phyloP scores from a whole-genome alignment of 2,888 invertebrate genomes.

The Philaethria dido region DNA sequence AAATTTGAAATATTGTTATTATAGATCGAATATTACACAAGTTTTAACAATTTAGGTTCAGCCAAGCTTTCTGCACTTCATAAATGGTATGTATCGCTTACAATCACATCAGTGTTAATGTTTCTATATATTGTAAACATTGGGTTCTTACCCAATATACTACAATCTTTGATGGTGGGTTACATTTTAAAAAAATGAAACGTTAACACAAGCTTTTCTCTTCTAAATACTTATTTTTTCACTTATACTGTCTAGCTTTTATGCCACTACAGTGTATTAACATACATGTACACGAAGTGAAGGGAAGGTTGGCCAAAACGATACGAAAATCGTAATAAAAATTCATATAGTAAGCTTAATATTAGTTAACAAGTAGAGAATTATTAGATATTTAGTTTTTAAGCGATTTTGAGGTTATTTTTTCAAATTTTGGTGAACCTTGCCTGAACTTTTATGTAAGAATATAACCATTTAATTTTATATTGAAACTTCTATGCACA shows the following conservation, averaged over 20 bases:
- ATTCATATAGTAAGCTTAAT: background rate
- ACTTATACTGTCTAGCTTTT: slow-evolving; percentile 45
- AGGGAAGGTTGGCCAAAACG: slow-evolving; percentile 34
- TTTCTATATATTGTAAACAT: slow-evolving; percentile 37
- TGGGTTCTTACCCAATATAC: background rate
- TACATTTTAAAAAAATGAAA: slow-evolving; percentile 29
- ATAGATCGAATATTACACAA: slow-evolving; percentile 32
- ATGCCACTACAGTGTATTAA: slow-evolving; percentile 63
- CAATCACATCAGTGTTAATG: slow-evolving; percentile 40
- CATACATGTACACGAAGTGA: slow-evolving; percentile 55
- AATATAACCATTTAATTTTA: slow-evolving; percentile 52
- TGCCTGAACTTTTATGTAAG: slow-evolving; percentile 58
- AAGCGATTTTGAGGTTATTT: background rate
- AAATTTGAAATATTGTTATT: slow-evolving; percentile 10
- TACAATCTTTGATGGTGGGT: background rate
- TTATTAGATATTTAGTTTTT: background rate
- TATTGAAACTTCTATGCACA: slow-evolving; percentile 79
- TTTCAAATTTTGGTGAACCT: slow-evolving; percentile 49
- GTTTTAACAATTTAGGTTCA: slow-evolving; percentile 40
- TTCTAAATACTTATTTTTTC: slow-evolving; percentile 39
- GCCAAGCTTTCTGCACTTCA: slow-evolving; percentile 40
- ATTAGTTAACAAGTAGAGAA: background rate
- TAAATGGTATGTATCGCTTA: slow-evolving; percentile 50
- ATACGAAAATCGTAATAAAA: background rate
- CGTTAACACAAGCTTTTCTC: slow-evolving; percentile 42